Percentiles rank a stretch among this genome's conserved stretches.
Evolutionary conservation across 2,888 invertebrate genomes (phyloP).

Genomic region (Rhagonycha lutea): DNA sequence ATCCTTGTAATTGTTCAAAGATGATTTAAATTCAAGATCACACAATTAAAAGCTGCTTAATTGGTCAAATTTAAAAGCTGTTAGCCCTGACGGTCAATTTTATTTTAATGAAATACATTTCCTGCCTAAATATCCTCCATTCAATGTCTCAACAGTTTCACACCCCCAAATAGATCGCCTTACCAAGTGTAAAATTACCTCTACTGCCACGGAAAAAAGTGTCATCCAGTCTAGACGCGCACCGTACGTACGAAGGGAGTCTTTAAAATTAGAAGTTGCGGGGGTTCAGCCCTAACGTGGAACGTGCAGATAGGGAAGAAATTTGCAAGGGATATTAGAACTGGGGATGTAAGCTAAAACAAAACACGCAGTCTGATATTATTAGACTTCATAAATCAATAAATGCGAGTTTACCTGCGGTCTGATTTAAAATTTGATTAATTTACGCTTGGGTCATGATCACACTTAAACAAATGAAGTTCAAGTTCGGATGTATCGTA

Average conservation of each 20-base stretch:
- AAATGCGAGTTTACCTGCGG: neutral
- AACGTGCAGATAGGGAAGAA: slow-evolving; percentile 3
- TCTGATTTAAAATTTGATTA: neutral
- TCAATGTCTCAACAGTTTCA: neutral
- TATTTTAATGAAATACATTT: neutral
- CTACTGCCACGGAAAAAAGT: neutral
- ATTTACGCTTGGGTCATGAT: neutral
- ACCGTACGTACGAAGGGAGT: slow-evolving; percentile 8
- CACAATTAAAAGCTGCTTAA: slow-evolving; percentile 2
- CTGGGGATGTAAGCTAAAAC: slow-evolving; percentile 6
- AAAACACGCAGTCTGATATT: slow-evolving; percentile 2
- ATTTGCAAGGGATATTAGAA: slow-evolving; percentile 1
- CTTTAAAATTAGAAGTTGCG: slow-evolving; percentile 23
- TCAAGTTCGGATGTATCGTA: neutral
- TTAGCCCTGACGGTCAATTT: neutral
- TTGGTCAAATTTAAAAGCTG: neutral
- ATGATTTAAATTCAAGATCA: neutral
- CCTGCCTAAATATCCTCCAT: neutral
- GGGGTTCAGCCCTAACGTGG: slow-evolving; percentile 15
- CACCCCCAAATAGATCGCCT: neutral
- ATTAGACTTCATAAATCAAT: neutral
- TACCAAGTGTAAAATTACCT: neutral
- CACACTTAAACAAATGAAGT: neutral
- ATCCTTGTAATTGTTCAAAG: neutral
- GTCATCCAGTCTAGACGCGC: slow-evolving; percentile 22